Evolutionary conservation across 2,797 vertebrate genomes (phyloP).

Genomic region (Potorous gilbertii): DNA sequence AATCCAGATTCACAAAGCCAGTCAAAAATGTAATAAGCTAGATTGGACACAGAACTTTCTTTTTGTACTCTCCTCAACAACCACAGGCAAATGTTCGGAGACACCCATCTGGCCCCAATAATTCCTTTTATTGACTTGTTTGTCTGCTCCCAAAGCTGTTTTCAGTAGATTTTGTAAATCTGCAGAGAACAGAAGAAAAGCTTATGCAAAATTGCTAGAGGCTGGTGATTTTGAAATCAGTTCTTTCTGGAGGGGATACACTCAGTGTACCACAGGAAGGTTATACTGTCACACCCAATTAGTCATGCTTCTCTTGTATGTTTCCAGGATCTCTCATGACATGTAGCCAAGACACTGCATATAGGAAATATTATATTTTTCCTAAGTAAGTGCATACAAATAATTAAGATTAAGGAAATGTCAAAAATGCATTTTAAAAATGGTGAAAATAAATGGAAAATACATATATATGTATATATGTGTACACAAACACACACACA

Average conservation of each 20-base stretch:
- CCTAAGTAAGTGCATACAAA: constrained; percentile 59
- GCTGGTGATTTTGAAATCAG: constrained; percentile 72
- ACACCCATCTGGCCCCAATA: constrained; percentile 65
- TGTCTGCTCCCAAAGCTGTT: neutral
- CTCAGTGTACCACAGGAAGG: constrained; percentile 70
- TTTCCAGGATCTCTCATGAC: constrained; percentile 64
- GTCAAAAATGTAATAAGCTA: constrained; percentile 44
- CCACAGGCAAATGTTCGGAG: constrained; percentile 12
- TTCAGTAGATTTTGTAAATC: constrained; percentile 2
- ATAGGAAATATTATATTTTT: constrained; percentile 39
- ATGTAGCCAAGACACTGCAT: constrained; percentile 61
- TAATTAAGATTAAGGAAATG: neutral
- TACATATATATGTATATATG: no score
- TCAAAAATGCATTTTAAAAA: constrained; percentile 9
- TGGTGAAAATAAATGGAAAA: neutral
- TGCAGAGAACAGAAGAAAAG: constrained; percentile 67
- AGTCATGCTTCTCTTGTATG: constrained; percentile 72
- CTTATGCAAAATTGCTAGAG: constrained; percentile 69
- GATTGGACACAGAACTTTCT: constrained; percentile 58
- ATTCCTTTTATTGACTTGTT: constrained; percentile 75
- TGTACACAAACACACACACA: no score
- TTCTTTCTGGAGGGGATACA: constrained; percentile 80
- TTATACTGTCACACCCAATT: constrained; percentile 76
- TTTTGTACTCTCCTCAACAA: constrained; percentile 33
- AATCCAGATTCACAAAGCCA: constrained; percentile 31